Evolutionary conservation across 2,797 vertebrate genomes (phyloP).

Genomic region (Dermochelys coriacea): DNA sequence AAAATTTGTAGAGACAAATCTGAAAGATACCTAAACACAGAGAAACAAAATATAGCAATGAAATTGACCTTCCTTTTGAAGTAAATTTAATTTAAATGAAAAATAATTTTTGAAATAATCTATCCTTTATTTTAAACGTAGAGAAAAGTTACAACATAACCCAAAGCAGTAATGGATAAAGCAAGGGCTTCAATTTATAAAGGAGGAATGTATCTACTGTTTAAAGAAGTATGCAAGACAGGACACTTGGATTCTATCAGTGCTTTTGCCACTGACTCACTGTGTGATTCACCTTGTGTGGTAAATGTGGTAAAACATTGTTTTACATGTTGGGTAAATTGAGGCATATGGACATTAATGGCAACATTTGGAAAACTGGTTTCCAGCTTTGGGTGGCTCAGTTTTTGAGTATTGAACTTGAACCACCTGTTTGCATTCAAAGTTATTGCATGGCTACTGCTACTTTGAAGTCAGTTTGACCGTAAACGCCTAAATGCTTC

Average conservation of each 20-base stretch:
- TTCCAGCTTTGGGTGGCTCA: neutral
- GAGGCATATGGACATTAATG: neutral
- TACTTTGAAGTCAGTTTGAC: constrained; percentile 12
- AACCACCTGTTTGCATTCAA: constrained; percentile 22
- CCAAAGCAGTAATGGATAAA: constrained; percentile 4
- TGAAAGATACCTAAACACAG: neutral
- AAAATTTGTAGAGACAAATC: neutral
- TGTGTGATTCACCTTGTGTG: constrained; percentile 2
- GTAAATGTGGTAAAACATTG: constrained; percentile 33
- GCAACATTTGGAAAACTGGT: constrained; percentile 16
- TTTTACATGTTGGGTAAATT: neutral
- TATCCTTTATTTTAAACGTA: neutral
- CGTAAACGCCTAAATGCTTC: neutral
- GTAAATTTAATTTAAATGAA: constrained; percentile 32
- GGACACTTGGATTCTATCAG: neutral
- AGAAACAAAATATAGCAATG: neutral
- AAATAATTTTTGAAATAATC: constrained; percentile 17
- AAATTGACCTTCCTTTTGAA: constrained; percentile 16
- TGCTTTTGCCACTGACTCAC: neutral
- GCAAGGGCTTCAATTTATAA: neutral
- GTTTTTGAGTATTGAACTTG: constrained; percentile 9
- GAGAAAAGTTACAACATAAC: constrained; percentile 10
- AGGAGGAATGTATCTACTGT: neutral
- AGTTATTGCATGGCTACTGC: constrained; percentile 10
- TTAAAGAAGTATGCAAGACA: constrained; percentile 13